Evolutionary conservation across 2,797 vertebrate species (phyloP).

Genomic region (Fratercula arctica): DNA sequence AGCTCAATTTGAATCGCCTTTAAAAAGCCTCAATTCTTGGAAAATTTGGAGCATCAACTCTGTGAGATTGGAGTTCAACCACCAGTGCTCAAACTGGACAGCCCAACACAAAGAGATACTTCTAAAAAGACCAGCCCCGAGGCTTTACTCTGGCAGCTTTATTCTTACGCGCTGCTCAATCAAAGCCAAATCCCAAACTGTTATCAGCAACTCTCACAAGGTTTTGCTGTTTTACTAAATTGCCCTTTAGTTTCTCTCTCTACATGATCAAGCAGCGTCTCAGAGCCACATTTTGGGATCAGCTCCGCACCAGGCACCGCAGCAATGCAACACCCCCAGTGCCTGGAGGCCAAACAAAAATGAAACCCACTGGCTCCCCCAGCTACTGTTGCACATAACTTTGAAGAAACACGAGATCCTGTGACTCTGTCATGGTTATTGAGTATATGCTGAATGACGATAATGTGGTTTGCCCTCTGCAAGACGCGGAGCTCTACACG

Average conservation of each 20-base stretch:
- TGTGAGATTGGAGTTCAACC: not conserved
- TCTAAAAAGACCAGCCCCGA: not conserved
- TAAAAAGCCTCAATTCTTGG: not conserved
- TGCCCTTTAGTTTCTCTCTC: not conserved
- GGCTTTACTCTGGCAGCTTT: not conserved
- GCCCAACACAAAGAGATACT: not conserved
- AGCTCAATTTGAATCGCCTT: not conserved
- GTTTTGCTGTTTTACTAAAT: not conserved
- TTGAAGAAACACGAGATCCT: accelerated
- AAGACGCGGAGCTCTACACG: not conserved
- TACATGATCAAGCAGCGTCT: not conserved
- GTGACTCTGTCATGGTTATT: not conserved
- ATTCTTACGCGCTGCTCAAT: accelerated
- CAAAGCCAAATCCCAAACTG: not conserved
- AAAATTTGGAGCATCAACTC: not conserved
- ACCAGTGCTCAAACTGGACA: not conserved
- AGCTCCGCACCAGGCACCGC: not conserved
- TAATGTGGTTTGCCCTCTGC: accelerated
- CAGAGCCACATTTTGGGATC: not conserved
- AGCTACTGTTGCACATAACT: not conserved
- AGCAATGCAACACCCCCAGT: not conserved
- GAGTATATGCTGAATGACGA: not conserved
- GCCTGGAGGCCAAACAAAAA: not conserved
- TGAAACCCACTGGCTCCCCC: not conserved
- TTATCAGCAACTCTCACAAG: not conserved